Evolutionary conservation across 2,888 invertebrate species (phyloP).

Genomic region (Volucella bombylans): DNA sequence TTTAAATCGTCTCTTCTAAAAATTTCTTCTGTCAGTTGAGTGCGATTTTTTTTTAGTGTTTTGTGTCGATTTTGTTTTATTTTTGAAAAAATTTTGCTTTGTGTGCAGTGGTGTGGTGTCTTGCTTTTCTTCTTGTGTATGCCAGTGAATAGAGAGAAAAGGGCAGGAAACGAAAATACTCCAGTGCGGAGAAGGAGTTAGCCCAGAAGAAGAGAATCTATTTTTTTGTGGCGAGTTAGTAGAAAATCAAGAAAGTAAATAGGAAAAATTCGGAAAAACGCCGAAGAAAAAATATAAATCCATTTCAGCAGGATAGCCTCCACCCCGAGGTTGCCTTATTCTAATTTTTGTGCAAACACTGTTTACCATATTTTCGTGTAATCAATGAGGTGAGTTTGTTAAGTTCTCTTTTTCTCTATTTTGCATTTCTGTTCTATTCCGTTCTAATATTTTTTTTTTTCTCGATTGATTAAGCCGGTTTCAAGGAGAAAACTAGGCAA

Average conservation of each 20-base stretch:
- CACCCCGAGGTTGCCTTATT: not conserved
- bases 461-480: slow-evolving; percentile 8
- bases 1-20: slow-evolving; percentile 14
- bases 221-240: slow-evolving; percentile 38
- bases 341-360: slow-evolving; percentile 9
- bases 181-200: slow-evolving; percentile 22
- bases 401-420: not conserved
- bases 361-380: slow-evolving; percentile 41
- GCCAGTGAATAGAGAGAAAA: not conserved
- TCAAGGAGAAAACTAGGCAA: slow-evolving; percentile 7
- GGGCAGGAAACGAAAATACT: slow-evolving; percentile 1
- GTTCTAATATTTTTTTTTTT: slow-evolving; percentile 2
- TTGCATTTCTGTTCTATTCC: slow-evolving; percentile 9
- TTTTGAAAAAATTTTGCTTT: slow-evolving; percentile 29
- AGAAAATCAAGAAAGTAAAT: not conserved
- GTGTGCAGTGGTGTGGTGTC: slow-evolving; percentile 11
- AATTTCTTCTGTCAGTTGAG: slow-evolving; percentile 10
- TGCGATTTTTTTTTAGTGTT: slow-evolving; percentile 25
- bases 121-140: slow-evolving; percentile 8
- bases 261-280: slow-evolving; percentile 12
- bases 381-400: slow-evolving; percentile 59
- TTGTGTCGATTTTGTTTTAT: slow-evolving; percentile 8
- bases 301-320: slow-evolving; percentile 12
- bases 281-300: slow-evolving; percentile 15
- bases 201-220: slow-evolving; percentile 17